Base-by-base conservation (phyloP, 2,888 invertebrate species). In the Melanostoma scalare region DNA sequence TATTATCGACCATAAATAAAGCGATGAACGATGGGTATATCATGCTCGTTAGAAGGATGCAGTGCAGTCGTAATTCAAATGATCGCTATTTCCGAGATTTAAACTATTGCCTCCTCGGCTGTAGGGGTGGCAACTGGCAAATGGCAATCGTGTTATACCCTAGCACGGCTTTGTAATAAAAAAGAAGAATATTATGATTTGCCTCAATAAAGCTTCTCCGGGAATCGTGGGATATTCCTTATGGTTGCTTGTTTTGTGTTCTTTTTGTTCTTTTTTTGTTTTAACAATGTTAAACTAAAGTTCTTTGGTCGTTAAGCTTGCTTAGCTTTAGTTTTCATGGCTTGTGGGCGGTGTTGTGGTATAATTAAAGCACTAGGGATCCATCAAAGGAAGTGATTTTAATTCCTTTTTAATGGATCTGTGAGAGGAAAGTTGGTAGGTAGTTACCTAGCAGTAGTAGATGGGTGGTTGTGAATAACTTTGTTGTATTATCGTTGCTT, bases 381-480 rank as follows among this genome's bases (percentile, higher is more conserved):
- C 65, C 46, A 61, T 68, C 68, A 73, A 68, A 77, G 68, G 72
- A 77, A 82, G 77, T 82, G 82, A 77, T 82, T 82, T 82, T 77
- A 82, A 77, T 63, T 73, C 53, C 60, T 68, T 73, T 73, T 77
- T 82, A 82, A 81, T 81, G 68, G 68, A 44, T 65, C 72, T 73
- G 58, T 71, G 48, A 60, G 40, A 46, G 60, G 35, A 44, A 56
- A 40, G 30, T 2, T 2, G 33, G n/a, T 33, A 48, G 35, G 58
- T 48, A 58, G 46, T 33, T 40, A 36, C 10, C 44, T 65, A 58
- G 52, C 46, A 30, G 65, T 3, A 50, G 52, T 42, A 65, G 60
- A 10, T 53, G n/a, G 56, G 40, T 20, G 46, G 55, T 50, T 71
- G 30, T 46, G 20, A 46, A 53, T 61, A 55, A 65, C 33, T 67